phyloP scores from a whole-genome alignment of 2,113 vertebrate genomes.

The Calyptomena viridis region DNA sequence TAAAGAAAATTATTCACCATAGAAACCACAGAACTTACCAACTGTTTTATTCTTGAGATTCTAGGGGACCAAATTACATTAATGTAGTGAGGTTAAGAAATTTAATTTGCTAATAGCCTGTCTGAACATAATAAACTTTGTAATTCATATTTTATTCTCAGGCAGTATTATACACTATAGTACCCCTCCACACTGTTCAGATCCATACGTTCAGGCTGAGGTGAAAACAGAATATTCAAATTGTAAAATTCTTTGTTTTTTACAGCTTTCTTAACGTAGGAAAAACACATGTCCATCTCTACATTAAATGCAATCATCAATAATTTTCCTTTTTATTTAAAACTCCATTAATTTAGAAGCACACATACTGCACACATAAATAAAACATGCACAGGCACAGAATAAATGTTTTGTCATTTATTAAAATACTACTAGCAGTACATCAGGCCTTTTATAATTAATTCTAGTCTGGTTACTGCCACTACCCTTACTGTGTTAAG shows the following conservation, averaged over 20 bases:
- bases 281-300: not conserved
- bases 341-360: not conserved
- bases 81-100: not conserved
- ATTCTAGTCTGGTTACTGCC: not conserved
- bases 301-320: not conserved
- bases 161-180: not conserved
- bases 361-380: not conserved
- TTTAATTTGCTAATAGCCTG: not conserved
- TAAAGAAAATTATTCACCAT: not conserved
- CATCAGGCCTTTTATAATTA: not conserved
- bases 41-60: not conserved
- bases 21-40: not conserved
- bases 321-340: not conserved
- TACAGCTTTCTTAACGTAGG: not conserved
- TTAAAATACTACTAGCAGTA: not conserved
- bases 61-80: not conserved
- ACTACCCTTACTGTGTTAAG: not conserved
- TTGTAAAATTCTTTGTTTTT: not conserved
- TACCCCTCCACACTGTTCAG: not conserved
- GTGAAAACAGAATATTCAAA: not conserved
- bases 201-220: not conserved
- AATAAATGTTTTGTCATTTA: not conserved
- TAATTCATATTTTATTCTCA: not conserved
- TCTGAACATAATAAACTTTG: not conserved
- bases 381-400: not conserved